phyloP scores from a whole-genome alignment of 2,113 vertebrate species.

The Ranitomeya imitator region DNA sequence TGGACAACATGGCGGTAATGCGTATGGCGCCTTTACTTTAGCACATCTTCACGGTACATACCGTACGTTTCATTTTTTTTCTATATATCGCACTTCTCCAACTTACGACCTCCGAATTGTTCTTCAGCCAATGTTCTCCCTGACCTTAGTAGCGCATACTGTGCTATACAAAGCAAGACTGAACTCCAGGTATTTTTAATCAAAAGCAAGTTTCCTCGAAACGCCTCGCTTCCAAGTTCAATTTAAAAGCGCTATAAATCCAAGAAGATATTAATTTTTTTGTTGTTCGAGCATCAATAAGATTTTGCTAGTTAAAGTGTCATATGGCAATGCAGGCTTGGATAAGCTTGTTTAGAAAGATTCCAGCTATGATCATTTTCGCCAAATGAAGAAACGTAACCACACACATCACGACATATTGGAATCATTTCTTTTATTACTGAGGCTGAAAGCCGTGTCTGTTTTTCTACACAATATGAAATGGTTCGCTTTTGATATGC shows the following conservation, averaged over 20 bases:
- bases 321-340: neutral
- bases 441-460: neutral
- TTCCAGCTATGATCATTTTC: neutral
- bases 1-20: too few species aligned
- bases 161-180: neutral
- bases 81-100: neutral
- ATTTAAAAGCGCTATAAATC: neutral
- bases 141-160: neutral
- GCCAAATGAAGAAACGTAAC: slow-evolving; percentile 4
- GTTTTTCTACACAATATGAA: slow-evolving; percentile 17
- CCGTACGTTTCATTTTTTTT: too few species aligned
- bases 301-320: slow-evolving; percentile 1
- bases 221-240: neutral
- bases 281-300: neutral
- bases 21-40: neutral
- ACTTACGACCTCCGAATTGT: neutral
- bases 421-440: slow-evolving; percentile 39
- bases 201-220: neutral
- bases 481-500: neutral
- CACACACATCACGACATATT: slow-evolving; percentile 12
- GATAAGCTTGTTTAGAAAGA: slow-evolving; percentile 19
- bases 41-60: neutral
- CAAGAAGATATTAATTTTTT: neutral
- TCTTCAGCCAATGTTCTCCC: neutral
- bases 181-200: slow-evolving; percentile 8